These are phyloP conservation scores for Pachydiplax longipennis DNA, from an alignment of 2,888 invertebrate species.

Conservation along the genomic window DNA sequence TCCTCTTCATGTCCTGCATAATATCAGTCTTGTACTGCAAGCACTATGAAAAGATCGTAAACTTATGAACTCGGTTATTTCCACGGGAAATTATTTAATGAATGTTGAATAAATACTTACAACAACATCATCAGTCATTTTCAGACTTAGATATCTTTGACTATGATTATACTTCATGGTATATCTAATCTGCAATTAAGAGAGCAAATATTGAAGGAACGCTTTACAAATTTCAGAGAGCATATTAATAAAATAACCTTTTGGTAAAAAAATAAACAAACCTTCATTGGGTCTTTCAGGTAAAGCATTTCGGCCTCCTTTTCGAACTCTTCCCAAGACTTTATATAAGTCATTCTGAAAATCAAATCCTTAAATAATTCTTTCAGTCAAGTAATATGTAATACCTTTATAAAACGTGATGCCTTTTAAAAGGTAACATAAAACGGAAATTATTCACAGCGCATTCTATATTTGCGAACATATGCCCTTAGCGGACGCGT, in stretches of 20 bases:
- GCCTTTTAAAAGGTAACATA: background rate
- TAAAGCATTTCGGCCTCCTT: slow-evolving; percentile 95
- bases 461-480: background rate
- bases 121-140: slow-evolving; percentile 93
- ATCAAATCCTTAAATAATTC: background rate
- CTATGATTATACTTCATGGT: slow-evolving; percentile 92
- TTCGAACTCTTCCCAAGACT: slow-evolving; percentile 97
- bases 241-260: no score
- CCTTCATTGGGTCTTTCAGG: slow-evolving; percentile 88
- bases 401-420: background rate
- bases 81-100: background rate
- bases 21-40: slow-evolving; percentile 94
- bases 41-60: slow-evolving; percentile 72
- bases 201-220: slow-evolving; percentile 47
- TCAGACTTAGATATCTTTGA: slow-evolving; percentile 83
- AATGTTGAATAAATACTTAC: slow-evolving; percentile 64
- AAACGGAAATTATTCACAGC: background rate
- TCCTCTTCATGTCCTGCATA: slow-evolving; percentile 92
- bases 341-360: slow-evolving; percentile 82
- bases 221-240: no score
- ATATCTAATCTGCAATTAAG: slow-evolving; percentile 72
- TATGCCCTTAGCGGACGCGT: background rate
- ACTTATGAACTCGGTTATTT: slow-evolving; percentile 29
- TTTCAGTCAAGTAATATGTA: background rate
- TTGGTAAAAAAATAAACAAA: slow-evolving; percentile 56